Evolutionary conservation across 1,140 invertebrate species (phyloP).

Genomic region (Euura lappo): DNA sequence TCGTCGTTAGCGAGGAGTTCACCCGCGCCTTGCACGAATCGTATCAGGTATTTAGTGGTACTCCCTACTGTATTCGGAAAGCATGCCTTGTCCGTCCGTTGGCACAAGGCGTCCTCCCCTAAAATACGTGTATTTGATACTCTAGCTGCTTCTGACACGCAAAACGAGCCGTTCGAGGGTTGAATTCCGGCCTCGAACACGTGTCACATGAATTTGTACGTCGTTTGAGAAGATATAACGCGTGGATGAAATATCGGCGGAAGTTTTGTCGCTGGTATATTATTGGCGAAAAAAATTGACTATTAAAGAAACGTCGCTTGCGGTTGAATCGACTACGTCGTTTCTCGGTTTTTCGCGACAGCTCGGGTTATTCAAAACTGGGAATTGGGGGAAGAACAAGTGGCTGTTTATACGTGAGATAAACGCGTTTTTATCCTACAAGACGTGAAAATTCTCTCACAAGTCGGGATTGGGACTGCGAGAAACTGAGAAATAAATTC

Average conservation of each 20-base stretch:
- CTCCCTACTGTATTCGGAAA: neutral
- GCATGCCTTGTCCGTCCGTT: neutral
- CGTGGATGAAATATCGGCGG: neutral
- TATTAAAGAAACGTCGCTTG: neutral
- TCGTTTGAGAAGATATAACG: neutral
- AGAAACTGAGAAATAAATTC: conserved; percentile 1
- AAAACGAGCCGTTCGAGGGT: neutral
- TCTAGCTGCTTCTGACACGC: neutral
- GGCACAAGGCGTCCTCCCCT: neutral
- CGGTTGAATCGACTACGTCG: neutral
- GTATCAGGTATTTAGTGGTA: neutral
- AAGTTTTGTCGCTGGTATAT: neutral
- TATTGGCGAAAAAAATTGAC: neutral
- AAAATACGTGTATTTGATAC: neutral
- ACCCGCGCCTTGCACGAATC: neutral
- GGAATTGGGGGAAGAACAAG: neutral
- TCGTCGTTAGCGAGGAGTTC: neutral
- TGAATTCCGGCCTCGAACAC: neutral
- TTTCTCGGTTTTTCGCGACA: neutral
- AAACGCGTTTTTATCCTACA: conserved; percentile 3
- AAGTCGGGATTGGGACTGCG: neutral
- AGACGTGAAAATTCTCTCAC: neutral
- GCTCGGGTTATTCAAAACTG: neutral
- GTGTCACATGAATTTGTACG: neutral
- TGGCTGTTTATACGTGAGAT: neutral